A percentile compares a stretch with the other conserved stretches of the same genome.
Evolutionary conservation across 1,140 invertebrate genomes (phyloP).

Genomic region (Lamellibrachia luymesi): DNA sequence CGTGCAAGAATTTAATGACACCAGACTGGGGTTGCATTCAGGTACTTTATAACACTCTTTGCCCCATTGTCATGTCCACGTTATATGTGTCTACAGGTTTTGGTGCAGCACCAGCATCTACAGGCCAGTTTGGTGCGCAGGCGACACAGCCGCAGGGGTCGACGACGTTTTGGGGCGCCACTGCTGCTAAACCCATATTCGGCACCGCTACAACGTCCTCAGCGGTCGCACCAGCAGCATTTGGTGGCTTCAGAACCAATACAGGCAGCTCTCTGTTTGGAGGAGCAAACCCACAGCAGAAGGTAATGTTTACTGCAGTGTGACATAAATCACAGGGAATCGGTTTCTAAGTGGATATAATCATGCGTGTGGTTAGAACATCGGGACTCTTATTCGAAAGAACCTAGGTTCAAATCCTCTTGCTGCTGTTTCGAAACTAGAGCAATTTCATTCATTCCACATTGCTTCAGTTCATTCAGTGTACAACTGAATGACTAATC

Average conservation of each 20-base stretch:
- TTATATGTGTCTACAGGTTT: background rate
- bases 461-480: too few relatives aligned
- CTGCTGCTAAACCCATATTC: conserved; percentile 27
- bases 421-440: too few relatives aligned
- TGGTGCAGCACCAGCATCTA: conserved; percentile 8
- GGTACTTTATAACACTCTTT: background rate
- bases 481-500: too few relatives aligned
- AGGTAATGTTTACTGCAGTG: conserved; percentile 4
- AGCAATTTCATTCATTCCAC: too few relatives aligned
- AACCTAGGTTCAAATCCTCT: too few relatives aligned
- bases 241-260: conserved; percentile 42
- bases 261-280: conserved; percentile 30
- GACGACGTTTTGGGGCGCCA: conserved; percentile 22
- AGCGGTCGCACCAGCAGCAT: conserved; percentile 34
- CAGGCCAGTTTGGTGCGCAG: conserved; percentile 32
- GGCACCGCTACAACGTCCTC: conserved; percentile 29
- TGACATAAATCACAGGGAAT: background rate
- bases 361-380: too few relatives aligned
- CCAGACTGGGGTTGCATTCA: too few relatives aligned
- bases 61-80: background rate
- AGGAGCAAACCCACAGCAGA: conserved; percentile 16
- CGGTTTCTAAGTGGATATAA: too few relatives aligned
- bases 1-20: too few relatives aligned
- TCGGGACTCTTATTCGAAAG: too few relatives aligned
- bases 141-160: conserved; percentile 21